Base-by-base conservation (phyloP, 2,888 invertebrate genomes). In the Meta bourneti region DNA sequence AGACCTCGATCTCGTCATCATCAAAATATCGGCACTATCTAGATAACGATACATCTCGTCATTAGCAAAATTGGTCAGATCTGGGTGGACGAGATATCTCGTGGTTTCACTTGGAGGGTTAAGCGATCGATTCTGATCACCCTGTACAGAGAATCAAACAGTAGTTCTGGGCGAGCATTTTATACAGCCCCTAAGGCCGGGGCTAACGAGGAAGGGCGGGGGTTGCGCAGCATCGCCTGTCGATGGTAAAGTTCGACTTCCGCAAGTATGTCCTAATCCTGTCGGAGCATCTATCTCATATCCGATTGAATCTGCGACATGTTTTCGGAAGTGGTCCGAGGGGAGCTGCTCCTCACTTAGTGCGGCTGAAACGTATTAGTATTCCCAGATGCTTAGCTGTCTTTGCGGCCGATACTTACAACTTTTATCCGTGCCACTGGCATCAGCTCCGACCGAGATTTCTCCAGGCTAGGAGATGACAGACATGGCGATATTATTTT, bases 261-360 rank as follows among this genome's bases (percentile, higher is more conserved):
- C 71, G 71, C 51, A 19, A 82, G 71, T 71, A n/a, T 71, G 71
- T 71, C 51, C 82, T 71, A 82, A 71, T 71, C 82, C 71, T 71
- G 82, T 82, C 82, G 48, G n/a, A 48, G 48, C 69, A 81, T 81
- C 81, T 48, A 81, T 81, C 82, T 82, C 82, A 82, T 82, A 82
- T 82, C 82, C 82, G 82, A 82, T 82, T 82, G 82, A 82, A 82
- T 82, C 82, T 82, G 16, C 49, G 82, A 51, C 71, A 82, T 82
- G 81, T 81, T 70, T 61, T 48, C 70, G 48, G 70, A 70, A 74
- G 74, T 20, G 19, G 11, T 74, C 74, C 74, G 34, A 1, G 19
- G 74, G 74, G 74, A 74, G 19, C 70, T 34, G 70, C 74, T 20
- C 48, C 6, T 20, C 71, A 51, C 82, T 82, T 82, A 82, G 71